These are phyloP conservation scores for Scolopax mira DNA, from an alignment of 2,113 vertebrate genomes.

Conservation along the genomic window DNA sequence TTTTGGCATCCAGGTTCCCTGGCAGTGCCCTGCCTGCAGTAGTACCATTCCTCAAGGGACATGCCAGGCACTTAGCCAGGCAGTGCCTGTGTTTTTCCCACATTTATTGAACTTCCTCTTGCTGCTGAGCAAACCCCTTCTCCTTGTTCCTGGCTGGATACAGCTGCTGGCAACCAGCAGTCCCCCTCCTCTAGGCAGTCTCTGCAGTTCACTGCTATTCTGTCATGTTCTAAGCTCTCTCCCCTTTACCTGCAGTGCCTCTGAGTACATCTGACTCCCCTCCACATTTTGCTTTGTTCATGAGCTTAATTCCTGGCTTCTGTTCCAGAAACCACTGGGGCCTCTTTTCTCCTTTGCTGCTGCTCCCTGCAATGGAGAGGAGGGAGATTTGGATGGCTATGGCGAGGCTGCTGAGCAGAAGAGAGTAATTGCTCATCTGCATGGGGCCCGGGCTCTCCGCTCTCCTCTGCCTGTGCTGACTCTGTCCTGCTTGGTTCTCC, in stretches of 20 bases:
- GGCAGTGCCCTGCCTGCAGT: background rate
- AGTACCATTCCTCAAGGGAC: background rate
- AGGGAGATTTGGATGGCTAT: background rate
- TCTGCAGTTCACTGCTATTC: background rate
- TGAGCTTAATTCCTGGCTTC: background rate
- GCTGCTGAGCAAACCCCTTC: background rate
- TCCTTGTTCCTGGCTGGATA: background rate
- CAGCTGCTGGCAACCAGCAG: background rate
- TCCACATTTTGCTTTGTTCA: fast-evolving
- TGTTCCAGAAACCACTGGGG: background rate
- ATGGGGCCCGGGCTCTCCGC: background rate
- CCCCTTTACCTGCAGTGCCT: background rate
- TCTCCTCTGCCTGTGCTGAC: background rate
- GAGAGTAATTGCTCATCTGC: background rate
- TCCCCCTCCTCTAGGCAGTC: background rate
- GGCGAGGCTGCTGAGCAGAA: background rate
- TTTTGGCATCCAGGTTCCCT: background rate
- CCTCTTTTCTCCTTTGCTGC: background rate
- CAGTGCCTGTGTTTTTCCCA: background rate
- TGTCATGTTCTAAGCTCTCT: background rate
- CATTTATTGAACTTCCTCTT: background rate
- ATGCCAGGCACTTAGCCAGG: background rate
- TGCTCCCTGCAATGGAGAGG: background rate
- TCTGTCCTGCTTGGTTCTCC: background rate
- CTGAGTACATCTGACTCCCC: background rate